Evolutionary conservation across 2,113 vertebrate species (phyloP).

Genomic region (Ia io): DNA sequence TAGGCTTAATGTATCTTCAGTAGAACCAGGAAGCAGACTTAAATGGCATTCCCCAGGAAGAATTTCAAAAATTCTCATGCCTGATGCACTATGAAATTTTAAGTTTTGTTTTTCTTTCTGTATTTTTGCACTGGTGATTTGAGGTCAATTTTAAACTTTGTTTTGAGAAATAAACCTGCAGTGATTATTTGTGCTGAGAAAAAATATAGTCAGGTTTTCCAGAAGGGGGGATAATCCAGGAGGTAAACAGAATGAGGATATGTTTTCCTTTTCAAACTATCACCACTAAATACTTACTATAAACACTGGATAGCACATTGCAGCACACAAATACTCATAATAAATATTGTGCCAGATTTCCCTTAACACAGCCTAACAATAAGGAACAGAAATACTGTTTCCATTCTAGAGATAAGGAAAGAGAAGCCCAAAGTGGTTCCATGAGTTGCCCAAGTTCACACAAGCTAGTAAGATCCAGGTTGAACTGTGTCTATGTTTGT

Average conservation of each 20-base stretch:
- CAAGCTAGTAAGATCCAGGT: not conserved
- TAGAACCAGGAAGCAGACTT: not conserved
- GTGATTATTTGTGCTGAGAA: not conserved
- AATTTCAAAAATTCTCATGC: not conserved
- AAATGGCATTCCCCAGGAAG: not conserved
- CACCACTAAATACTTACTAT: not conserved
- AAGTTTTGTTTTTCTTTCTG: not conserved
- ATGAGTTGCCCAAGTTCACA: not conserved
- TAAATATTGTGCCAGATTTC: not conserved
- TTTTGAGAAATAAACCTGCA: not conserved
- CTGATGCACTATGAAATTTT: not conserved
- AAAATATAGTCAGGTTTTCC: not conserved
- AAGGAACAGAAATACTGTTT: not conserved
- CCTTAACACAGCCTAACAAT: not conserved
- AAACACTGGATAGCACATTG: not conserved
- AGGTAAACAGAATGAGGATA: constrained; percentile 15
- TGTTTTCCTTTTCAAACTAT: constrained; percentile 1
- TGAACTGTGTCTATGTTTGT: not conserved
- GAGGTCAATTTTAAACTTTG: not conserved
- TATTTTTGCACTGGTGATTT: not conserved
- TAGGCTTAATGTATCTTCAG: not conserved
- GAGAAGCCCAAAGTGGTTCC: not conserved
- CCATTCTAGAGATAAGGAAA: not conserved
- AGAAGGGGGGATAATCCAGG: not conserved
- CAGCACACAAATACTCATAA: not conserved